A percentile compares a stretch with the other conserved stretches of the same genome.
phyloP scores from a whole-genome alignment of 2,888 invertebrate species.

The Asteroscopus sphinx region DNA sequence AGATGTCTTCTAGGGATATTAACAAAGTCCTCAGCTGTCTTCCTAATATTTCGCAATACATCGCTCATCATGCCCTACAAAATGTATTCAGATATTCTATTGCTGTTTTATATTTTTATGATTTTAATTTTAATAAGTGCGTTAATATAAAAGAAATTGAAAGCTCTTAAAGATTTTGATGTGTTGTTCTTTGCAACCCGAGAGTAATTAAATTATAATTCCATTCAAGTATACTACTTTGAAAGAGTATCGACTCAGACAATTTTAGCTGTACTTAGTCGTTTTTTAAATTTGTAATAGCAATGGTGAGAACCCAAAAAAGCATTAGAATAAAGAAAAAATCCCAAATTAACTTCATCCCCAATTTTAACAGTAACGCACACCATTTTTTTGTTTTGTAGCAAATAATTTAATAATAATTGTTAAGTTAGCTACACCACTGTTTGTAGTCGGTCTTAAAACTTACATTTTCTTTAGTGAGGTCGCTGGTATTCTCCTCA shows the following conservation, averaged over 20 bases:
- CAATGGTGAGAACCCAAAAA: conserved; percentile 1
- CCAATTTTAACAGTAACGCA: not conserved
- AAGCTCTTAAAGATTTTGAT: too few relatives aligned
- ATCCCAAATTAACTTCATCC: not conserved
- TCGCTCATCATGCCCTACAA: conserved; percentile 28
- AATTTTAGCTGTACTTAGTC: too few relatives aligned
- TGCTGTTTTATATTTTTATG: not conserved
- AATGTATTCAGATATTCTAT: conserved; percentile 32
- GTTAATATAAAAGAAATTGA: too few relatives aligned
- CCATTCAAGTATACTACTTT: too few relatives aligned
- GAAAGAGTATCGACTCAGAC: too few relatives aligned
- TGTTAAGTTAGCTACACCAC: not conserved
- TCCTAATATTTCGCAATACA: conserved; percentile 11
- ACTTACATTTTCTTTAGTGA: conserved; percentile 1
- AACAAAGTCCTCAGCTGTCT: not conserved
- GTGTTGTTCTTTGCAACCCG: too few relatives aligned
- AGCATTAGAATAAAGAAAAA: not conserved
- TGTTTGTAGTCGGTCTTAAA: not conserved
- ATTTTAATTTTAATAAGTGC: not conserved
- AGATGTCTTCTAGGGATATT: conserved; percentile 4
- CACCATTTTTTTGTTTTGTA: not conserved
- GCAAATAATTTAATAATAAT: not conserved
- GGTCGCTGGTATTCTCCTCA: conserved; percentile 2
- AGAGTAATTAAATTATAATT: too few relatives aligned
- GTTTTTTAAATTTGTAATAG: too few relatives aligned